These are phyloP conservation scores for Varecia variegata DNA, from an alignment of 2,797 vertebrate genomes.

Conservation along the genomic window DNA sequence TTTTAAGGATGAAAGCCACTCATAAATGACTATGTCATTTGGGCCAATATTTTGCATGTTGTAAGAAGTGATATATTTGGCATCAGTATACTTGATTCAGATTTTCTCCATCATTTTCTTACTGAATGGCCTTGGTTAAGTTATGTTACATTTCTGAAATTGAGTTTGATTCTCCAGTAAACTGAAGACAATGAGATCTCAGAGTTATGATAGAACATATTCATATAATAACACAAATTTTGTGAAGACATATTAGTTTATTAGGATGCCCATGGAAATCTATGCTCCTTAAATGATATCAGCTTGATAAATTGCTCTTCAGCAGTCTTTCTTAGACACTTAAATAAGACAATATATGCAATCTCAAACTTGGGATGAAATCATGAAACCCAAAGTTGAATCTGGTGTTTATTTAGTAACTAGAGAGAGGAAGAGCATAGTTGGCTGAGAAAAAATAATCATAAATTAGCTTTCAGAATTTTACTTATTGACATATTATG, in stretches of 20 bases:
- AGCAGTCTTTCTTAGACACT: not conserved
- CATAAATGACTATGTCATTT: not conserved
- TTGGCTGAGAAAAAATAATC: not conserved
- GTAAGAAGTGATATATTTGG: not conserved
- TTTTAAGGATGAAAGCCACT: not conserved
- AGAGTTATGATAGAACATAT: not conserved
- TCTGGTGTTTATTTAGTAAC: not conserved
- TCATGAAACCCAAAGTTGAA: not conserved
- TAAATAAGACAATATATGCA: not conserved
- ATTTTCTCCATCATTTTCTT: not conserved
- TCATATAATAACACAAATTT: not conserved
- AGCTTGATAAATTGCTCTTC: not conserved
- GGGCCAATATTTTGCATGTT: not conserved
- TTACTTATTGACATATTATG: not conserved
- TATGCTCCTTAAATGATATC: not conserved
- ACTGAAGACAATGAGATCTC: not conserved
- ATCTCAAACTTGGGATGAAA: not conserved
- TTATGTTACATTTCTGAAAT: not conserved
- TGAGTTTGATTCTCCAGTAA: not conserved
- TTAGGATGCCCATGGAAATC: not conserved
- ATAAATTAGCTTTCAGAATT: conserved; percentile 9
- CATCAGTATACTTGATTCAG: not conserved
- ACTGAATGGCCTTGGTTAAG: not conserved
- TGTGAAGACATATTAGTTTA: not conserved
- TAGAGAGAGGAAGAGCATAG: not conserved